These are phyloP conservation scores for Patiria pectinifera DNA, from an alignment of 53 echinoderm and acorn worm genomes.

Conservation along the genomic window DNA sequence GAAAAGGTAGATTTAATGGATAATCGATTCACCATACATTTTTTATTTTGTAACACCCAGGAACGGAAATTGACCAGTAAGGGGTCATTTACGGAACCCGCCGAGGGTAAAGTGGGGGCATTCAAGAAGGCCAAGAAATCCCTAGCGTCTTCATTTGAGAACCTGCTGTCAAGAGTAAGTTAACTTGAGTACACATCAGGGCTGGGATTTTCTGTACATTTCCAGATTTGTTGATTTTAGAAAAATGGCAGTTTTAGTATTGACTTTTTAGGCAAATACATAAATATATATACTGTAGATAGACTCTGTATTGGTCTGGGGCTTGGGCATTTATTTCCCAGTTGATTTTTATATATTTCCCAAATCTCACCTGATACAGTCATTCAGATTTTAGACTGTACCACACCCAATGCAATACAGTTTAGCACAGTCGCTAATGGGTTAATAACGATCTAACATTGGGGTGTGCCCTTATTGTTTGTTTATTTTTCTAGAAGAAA, in stretches of 20 bases:
- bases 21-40: too few species aligned
- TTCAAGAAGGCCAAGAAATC: slow-evolving; percentile 99
- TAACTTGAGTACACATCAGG: not conserved
- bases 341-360: too few species aligned
- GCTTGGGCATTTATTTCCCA: too few species aligned
- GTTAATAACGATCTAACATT: not conserved
- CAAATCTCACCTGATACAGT: too few species aligned
- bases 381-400: too few species aligned
- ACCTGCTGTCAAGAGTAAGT: slow-evolving; percentile 83
- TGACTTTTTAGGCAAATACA: too few species aligned
- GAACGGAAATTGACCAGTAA: slow-evolving; percentile 47
- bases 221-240: too few species aligned
- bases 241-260: too few species aligned
- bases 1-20: too few species aligned
- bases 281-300: too few species aligned
- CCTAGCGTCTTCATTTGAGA: slow-evolving; percentile 91
- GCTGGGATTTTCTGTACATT: not conserved
- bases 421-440: not conserved
- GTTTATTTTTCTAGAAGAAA: slow-evolving; percentile 26
- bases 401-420: not conserved
- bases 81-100: slow-evolving; percentile 8
- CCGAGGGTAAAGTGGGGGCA: slow-evolving; percentile 68
- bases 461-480: not conserved
- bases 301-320: too few species aligned
- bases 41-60: slow-evolving; percentile 26